A percentile compares a stretch with the other conserved stretches of the same genome.
Conservation (phyloP, 2,888 invertebrate species). For the Abrostola triplasia region DNA sequence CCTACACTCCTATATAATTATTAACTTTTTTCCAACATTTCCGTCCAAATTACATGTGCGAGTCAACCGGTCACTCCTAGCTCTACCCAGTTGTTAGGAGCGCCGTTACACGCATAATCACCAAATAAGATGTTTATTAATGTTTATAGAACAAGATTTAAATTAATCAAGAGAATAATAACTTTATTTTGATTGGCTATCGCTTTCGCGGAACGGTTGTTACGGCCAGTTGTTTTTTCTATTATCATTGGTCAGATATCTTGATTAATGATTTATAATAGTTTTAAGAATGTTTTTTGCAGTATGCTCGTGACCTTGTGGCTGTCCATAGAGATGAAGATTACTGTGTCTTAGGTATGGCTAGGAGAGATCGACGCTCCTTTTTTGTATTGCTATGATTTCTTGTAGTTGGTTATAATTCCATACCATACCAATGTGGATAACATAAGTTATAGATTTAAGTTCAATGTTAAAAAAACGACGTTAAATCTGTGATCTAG, state of each 20-base stretch:
- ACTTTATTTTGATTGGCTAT: constrained; percentile 68
- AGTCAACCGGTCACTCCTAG: constrained; percentile 54
- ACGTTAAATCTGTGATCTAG: no score
- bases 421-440: neutral
- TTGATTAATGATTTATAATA: constrained; percentile 53
- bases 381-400: constrained; percentile 19
- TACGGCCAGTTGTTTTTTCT: constrained; percentile 30
- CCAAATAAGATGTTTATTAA: constrained; percentile 74
- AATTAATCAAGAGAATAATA: constrained; percentile 73
- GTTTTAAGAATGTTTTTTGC: constrained; percentile 40
- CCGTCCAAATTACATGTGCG: constrained; percentile 73
- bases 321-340: constrained; percentile 29
- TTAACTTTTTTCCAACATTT: constrained; percentile 78
- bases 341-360: constrained; percentile 10
- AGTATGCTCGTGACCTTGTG: constrained; percentile 33
- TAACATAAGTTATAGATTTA: neutral
- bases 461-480: neutral
- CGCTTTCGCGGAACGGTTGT: constrained; percentile 55
- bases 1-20: constrained; percentile 79
- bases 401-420: neutral
- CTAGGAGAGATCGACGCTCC: constrained; percentile 9
- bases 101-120: constrained; percentile 75
- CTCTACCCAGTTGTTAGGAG: constrained; percentile 52
- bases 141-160: constrained; percentile 72
- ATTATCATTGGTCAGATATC: constrained; percentile 41